Conservation (phyloP, 2,797 vertebrate genomes). For the Eospalax fontanierii region DNA sequence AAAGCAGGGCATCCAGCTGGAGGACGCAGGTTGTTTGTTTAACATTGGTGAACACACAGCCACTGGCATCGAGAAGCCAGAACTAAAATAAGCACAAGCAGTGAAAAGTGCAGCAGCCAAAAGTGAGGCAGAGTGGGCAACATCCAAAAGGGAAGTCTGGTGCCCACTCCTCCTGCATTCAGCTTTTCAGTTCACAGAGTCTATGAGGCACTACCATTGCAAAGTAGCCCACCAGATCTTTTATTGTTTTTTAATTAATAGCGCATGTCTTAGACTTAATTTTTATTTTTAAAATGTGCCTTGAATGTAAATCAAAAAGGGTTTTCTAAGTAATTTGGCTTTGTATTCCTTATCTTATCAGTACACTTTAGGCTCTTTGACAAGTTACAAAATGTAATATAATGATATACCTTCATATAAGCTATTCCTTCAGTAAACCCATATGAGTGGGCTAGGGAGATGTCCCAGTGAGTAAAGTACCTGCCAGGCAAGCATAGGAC, state of each 20-base stretch:
- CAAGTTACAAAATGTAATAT: background rate
- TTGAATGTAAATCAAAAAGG: constrained; percentile 42
- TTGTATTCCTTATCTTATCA: background rate
- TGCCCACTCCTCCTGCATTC: background rate
- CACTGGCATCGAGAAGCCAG: constrained; percentile 68
- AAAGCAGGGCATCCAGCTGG: constrained; percentile 81
- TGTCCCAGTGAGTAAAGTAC: background rate
- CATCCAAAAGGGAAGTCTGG: background rate
- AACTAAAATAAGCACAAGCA: constrained; percentile 68
- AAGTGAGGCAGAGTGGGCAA: constrained; percentile 36
- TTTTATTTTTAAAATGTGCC: constrained; percentile 51
- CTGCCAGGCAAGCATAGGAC: too few species aligned
- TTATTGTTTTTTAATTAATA: constrained; percentile 63
- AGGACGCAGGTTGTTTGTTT: constrained; percentile 69
- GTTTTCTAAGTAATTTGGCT: background rate
- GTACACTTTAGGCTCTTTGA: background rate
- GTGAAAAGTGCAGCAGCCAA: constrained; percentile 56
- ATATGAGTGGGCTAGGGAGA: background rate
- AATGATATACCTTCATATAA: background rate
- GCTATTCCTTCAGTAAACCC: background rate
- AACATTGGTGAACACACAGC: constrained; percentile 66
- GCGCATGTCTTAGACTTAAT: background rate
- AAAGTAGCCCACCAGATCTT: background rate
- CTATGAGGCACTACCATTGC: background rate
- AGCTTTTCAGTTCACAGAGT: background rate